phyloP scores from a whole-genome alignment of 1,140 invertebrate genomes.

The Cyrtorhinus lividipennis region DNA sequence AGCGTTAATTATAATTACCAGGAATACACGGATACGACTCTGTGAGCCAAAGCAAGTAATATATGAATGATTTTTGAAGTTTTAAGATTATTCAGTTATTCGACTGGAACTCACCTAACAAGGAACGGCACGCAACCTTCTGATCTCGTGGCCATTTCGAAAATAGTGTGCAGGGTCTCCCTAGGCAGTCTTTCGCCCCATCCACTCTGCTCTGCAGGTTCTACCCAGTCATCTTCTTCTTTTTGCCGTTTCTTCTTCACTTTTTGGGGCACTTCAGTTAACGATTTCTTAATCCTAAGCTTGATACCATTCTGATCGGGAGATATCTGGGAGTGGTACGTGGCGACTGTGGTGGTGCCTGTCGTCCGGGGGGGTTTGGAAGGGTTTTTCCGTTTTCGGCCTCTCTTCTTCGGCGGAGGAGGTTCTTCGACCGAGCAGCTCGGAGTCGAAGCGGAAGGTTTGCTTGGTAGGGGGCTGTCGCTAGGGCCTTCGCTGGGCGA shows the following conservation, averaged over 20 bases:
- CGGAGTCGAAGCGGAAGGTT: conserved; percentile 3
- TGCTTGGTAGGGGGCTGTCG: conserved; percentile 15
- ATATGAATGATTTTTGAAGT: too few species aligned
- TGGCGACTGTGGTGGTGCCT: conserved; percentile 25
- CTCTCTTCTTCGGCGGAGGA: conserved; percentile 16
- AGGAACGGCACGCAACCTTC: conserved; percentile 58
- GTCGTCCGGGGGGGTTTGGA: neutral
- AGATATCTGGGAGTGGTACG: conserved; percentile 41
- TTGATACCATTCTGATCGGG: conserved; percentile 46
- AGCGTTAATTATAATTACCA: neutral
- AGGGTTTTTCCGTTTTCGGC: conserved; percentile 23
- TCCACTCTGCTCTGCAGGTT: conserved; percentile 35
- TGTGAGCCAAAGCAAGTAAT: too few species aligned
- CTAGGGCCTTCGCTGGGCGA: conserved; percentile 24
- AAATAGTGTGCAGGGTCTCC: conserved; percentile 51
- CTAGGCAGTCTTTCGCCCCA: conserved; percentile 46
- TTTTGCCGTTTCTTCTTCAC: conserved; percentile 25
- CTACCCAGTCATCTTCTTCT: conserved; percentile 25
- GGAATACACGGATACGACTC: neutral
- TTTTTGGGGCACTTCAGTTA: conserved; percentile 23
- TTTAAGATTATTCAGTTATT: too few species aligned
- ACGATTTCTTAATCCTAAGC: conserved; percentile 44
- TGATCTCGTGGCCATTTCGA: conserved; percentile 43
- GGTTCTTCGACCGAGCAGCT: conserved; percentile 12
- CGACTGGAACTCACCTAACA: conserved; percentile 43